Evolutionary conservation across 1,140 invertebrate species (phyloP), one percentile per base, ranked within the genome.

Genomic region (Orius laevigatus): DNA sequence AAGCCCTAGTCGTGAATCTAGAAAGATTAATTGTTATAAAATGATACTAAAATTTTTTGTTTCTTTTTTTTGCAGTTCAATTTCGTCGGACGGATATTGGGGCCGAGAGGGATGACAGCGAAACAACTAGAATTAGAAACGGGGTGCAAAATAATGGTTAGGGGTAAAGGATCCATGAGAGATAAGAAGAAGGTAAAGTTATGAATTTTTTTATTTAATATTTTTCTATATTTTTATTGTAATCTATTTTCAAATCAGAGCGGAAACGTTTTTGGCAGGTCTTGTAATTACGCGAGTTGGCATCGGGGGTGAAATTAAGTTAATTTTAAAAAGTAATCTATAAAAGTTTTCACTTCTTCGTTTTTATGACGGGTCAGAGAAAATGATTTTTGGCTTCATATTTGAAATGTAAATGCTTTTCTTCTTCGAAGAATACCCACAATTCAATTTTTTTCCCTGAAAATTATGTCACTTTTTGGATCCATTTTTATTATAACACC

Each of bases 141-240:
- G 58, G 93, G 94, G 59, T 99, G 96, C 71, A 98, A 98, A 80
- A 98, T 99, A 58, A 99, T 99, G 96, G 92, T 99, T 52, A 77
- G 96, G 69, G 95, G 95, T 59, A 93, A 95, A 69, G 95, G 95
- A n/a, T 98, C 94, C 35, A 98, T 98, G 95, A 76, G 95, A 64
- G 95, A 98, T 66, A 98, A 98, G 73, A 93, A 94, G 70, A 98
- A 98, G 87, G 94, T 97, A 75, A 74, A 70, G 62, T 10, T 12
- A 20, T 25, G 10, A 38, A 38, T 38, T 38, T 38, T 38, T 3
- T 8, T n/a, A n/a, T n/a, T n/a, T n/a, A n/a, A n/a, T n/a, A 25
- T 25, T 25, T 25, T 25, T 25, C 8, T 3, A 4, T 25, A 4
- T 25, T 25, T 25, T 4, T 25, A 25, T 25, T 25, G 25, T 25